Conservation (phyloP, 2,797 vertebrate species). For the Leucoraja ocellata region DNA sequence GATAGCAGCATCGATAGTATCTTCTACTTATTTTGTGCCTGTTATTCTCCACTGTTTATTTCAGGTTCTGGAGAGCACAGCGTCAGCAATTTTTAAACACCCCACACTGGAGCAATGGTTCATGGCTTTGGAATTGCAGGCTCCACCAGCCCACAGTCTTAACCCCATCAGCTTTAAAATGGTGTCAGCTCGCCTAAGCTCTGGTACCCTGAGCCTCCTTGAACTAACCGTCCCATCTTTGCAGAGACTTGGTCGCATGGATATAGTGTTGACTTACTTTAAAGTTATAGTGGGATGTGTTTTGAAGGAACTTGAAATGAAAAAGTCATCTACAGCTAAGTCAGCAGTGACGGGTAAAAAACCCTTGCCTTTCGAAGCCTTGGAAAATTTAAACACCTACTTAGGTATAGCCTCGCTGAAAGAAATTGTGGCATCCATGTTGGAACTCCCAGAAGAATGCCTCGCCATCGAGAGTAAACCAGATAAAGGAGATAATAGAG, state of each 20-base stretch:
- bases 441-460: slow-evolving; percentile 63
- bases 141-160: slow-evolving; percentile 66
- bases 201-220: slow-evolving; percentile 63
- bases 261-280: slow-evolving; percentile 60
- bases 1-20: too few relatives aligned
- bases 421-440: slow-evolving; percentile 65
- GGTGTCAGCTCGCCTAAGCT: slow-evolving; percentile 63
- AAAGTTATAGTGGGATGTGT: slow-evolving; percentile 58
- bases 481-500: slow-evolving; percentile 31
- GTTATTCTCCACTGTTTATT: background rate
- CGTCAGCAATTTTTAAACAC: slow-evolving; percentile 70
- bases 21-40: background rate
- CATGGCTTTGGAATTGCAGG: slow-evolving; percentile 69
- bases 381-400: slow-evolving; percentile 63
- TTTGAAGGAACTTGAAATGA: slow-evolving; percentile 60
- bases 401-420: slow-evolving; percentile 61
- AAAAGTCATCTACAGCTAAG: background rate
- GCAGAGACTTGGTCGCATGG: slow-evolving; percentile 47
- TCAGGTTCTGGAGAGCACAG: slow-evolving; percentile 57
- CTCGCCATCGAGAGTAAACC: slow-evolving; percentile 51
- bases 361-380: slow-evolving; percentile 61
- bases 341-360: slow-evolving; percentile 40
- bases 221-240: slow-evolving; percentile 54
- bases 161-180: slow-evolving; percentile 68
- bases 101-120: slow-evolving; percentile 82